Evolutionary conservation across 1,140 invertebrate genomes (phyloP), one percentile per base, ranked within the genome.

Genomic region (Bombyx mori): DNA sequence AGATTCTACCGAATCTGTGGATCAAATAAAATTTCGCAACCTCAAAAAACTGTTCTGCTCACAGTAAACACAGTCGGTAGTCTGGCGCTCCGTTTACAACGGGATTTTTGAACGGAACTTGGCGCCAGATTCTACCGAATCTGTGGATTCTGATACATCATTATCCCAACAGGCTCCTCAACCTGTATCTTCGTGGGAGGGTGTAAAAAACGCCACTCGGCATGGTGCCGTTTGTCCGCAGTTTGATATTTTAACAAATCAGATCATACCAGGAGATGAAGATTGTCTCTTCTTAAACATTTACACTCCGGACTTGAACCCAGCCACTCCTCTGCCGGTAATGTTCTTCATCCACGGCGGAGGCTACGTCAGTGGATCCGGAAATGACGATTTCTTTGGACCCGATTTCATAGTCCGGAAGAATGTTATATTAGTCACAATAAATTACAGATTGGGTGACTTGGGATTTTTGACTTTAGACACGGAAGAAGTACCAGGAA

Each of bases 361-460:
- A 8, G 88, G 77, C 7, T 88, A 79, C 42, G 69, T 60, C 48
- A 57, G 68, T 18, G 82, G 82, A 3, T 74, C 73, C 7, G 75
- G 75, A 4, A 68, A 73, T 48, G 61, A 65, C 42, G 59, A 80
- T 7, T 6, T 81, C 0, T 91, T 91, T 63, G 90, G 90, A 22
- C 90, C 91, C 1, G 91, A 92, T 67, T 90, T 91, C 56, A 82
- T 94, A 7, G 75, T 91, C 42, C 71, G 88, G 22, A 82, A 93
- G 71, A 89, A 90, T 57, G 79, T 94, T 1, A 77, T 94, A 8
- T 53, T 94, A 1, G 91, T 95, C 0, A 91, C 91, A 1, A 80
- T 94, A 1, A 94, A 94, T 71, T 95, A 95, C 77, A 88, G 94
- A 52, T 72, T 93, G 2, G 91, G 91, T 57, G 78, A 88, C 18